Base-by-base conservation (phyloP, 23 tunicate species). In the Ascidia mentula region DNA sequence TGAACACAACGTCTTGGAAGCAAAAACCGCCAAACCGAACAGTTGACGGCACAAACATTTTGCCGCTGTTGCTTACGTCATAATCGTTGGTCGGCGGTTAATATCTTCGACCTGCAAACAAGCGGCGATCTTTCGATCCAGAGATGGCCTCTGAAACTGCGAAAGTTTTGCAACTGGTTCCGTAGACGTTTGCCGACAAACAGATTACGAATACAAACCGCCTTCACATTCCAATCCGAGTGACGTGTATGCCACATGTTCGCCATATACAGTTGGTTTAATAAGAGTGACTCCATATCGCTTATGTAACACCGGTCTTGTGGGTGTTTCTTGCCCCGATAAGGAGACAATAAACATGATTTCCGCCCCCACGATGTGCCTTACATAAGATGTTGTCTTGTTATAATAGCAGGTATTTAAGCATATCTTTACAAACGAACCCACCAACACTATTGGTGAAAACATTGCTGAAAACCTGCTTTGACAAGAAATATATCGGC, bases 11-110 rank as follows among this genome's bases (percentile, higher is more conserved):
- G n/a, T n/a, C n/a, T n/a, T n/a, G n/a, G n/a, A n/a, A n/a, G n/a
- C 24, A 28, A 53, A 26, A 53, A 53, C 22, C 7, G 65, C 28
- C 65, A 28, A 6, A 20, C 13, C 13, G 1, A 1, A 20, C 2
- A 28, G 65, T 53, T 53, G 65, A 53, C 65, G 65, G 65, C 28
- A 53, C 65, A 53, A 53, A 53, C 65, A 53, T 53, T 53, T 53
- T 53, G 65, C 65, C 22, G 13, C 7, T 3, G 13, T 9, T 53
- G 22, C 65, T 26, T 53, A 28, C 65, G 65, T 53, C 65, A 28
- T 28, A 20, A 20, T 53, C 65, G 65, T 28, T 28, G 24, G 65
- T 26, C 65, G 65, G 28, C 28, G 65, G 22, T 53, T 53, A 53
- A 53, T 28, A 53, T 9, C 24, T 9, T 26, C 65, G 65, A 53